phyloP scores from a whole-genome alignment of 1,140 invertebrate species.

The Heterodera schachtii region DNA sequence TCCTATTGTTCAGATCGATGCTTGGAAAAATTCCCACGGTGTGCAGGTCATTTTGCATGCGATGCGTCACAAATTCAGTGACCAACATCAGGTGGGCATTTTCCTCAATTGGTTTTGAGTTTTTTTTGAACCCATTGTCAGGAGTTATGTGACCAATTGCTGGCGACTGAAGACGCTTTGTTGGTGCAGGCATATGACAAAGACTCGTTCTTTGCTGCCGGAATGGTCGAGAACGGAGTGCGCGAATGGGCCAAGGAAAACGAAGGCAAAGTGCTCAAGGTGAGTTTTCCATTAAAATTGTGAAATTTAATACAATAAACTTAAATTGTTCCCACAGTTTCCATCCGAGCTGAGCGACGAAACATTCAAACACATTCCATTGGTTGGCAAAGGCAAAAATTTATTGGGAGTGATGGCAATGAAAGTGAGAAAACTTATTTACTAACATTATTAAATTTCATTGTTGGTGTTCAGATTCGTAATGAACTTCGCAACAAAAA shows the following conservation, averaged over 20 bases:
- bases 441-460: neutral
- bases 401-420: conserved; percentile 36
- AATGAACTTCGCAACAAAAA: neutral
- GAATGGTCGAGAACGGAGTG: conserved; percentile 35
- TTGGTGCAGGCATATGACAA: conserved; percentile 45
- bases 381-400: conserved; percentile 41
- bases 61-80: conserved; percentile 38
- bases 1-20: conserved; percentile 31
- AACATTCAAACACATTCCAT: conserved; percentile 40
- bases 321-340: conserved; percentile 17
- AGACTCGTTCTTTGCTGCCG: conserved; percentile 48
- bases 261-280: conserved; percentile 49
- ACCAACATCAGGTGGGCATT: neutral
- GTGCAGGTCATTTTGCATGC: conserved; percentile 42
- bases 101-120: neutral
- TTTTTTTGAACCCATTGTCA: conserved; percentile 24
- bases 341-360: conserved; percentile 33
- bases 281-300: neutral
- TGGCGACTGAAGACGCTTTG: conserved; percentile 45
- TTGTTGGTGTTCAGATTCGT: neutral
- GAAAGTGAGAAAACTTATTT: conserved; percentile 24
- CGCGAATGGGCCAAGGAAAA: conserved; percentile 47
- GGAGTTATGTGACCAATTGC: conserved; percentile 41
- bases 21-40: conserved; percentile 48
- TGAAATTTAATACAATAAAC: neutral